These are phyloP conservation scores for Cryptocheilus praepositus DNA, from an alignment of 2,888 invertebrate genomes.

Conservation along the genomic window DNA sequence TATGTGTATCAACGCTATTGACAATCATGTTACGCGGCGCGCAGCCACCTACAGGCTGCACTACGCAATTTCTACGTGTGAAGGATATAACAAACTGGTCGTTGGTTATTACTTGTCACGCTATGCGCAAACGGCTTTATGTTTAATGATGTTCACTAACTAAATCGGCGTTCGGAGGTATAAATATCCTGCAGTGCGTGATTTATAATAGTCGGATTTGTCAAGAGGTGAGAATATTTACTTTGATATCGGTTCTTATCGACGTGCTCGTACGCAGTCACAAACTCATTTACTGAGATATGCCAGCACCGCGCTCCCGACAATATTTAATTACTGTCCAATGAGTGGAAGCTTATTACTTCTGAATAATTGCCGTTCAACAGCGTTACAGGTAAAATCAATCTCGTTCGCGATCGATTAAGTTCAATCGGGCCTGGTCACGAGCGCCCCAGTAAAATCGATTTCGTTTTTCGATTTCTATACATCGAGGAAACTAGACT, in stretches of 20 bases:
- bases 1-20: no score
- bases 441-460: slow-evolving; percentile 33
- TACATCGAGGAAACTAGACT: slow-evolving; percentile 27
- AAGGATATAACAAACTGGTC: no score
- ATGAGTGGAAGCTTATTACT: slow-evolving; percentile 47
- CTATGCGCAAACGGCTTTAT: no score
- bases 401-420: slow-evolving; percentile 53
- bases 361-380: slow-evolving; percentile 37
- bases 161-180: slow-evolving; percentile 31
- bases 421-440: slow-evolving; percentile 35
- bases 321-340: slow-evolving; percentile 51
- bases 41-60: no score
- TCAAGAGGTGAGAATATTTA: slow-evolving; percentile 22
- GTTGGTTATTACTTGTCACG: no score
- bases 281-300: slow-evolving; percentile 30
- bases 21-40: no score
- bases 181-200: slow-evolving; percentile 17
- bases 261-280: slow-evolving; percentile 35
- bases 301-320: slow-evolving; percentile 16
- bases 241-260: slow-evolving; percentile 39
- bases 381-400: slow-evolving; percentile 49
- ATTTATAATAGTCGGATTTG: slow-evolving; percentile 13
- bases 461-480: slow-evolving; percentile 45
- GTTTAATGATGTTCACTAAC: no score
- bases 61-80: no score